Evolutionary conservation across 1,140 invertebrate genomes (phyloP).

Genomic region (Eupeodes corollae): DNA sequence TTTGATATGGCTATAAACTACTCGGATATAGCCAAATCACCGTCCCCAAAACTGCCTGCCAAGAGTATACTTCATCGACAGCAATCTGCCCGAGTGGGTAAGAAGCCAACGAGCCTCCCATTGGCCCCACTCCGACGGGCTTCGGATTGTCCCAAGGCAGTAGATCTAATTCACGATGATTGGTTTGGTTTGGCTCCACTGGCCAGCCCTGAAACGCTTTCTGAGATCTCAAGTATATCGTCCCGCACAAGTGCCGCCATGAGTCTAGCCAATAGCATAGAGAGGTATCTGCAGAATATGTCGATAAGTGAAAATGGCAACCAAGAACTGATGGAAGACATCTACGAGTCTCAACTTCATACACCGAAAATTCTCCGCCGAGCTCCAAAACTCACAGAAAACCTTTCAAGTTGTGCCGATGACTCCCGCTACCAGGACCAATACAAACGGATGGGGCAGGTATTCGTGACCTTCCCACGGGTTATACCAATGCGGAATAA

Average conservation of each 20-base stretch:
- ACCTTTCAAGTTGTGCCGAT: constrained; percentile 52
- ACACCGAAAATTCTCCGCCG: constrained; percentile 47
- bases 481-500: constrained; percentile 11
- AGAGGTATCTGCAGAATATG: constrained; percentile 32
- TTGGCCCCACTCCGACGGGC: constrained; percentile 23
- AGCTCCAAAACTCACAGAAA: constrained; percentile 53
- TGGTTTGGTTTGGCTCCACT: constrained; percentile 62
- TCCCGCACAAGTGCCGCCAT: constrained; percentile 40
- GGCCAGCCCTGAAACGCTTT: constrained; percentile 74
- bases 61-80: constrained; percentile 11
- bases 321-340: constrained; percentile 20
- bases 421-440: constrained; percentile 37
- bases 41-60: background rate
- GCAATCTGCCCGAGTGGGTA: constrained; percentile 11
- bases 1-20: constrained; percentile 22
- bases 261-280: constrained; percentile 34
- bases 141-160: constrained; percentile 23
- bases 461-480: constrained; percentile 32
- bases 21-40: background rate
- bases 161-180: constrained; percentile 48
- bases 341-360: constrained; percentile 36
- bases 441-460: constrained; percentile 33
- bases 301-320: constrained; percentile 14
- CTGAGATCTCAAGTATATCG: constrained; percentile 61
- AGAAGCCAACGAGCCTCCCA: constrained; percentile 19